These are phyloP conservation scores for Aquatica leii DNA, from an alignment of 2,888 invertebrate species.

Conservation along the genomic window DNA sequence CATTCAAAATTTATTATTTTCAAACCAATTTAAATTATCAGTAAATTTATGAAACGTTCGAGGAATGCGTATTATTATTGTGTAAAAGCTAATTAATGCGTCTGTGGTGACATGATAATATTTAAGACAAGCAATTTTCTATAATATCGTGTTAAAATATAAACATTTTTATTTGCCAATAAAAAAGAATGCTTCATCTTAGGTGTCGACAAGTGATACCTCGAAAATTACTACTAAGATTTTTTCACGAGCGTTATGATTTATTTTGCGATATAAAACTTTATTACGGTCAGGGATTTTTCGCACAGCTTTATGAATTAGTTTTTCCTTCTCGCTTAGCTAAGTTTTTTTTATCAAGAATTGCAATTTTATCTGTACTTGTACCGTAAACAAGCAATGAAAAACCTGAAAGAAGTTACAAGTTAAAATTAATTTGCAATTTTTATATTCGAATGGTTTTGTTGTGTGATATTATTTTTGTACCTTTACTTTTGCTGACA, in stretches of 20 bases:
- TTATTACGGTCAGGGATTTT: constrained; percentile 50
- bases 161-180: constrained; percentile 37
- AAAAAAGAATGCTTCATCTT: constrained; percentile 37
- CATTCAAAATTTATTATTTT: constrained; percentile 6
- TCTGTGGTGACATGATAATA: constrained; percentile 4
- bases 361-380: constrained; percentile 31
- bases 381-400: constrained; percentile 3
- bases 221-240: constrained; percentile 38
- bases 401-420: constrained; percentile 18
- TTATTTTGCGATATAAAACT: constrained; percentile 49
- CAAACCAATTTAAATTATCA: constrained; percentile 8
- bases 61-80: not conserved
- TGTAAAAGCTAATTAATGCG: constrained; percentile 5
- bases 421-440: constrained; percentile 30
- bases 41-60: not conserved
- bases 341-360: constrained; percentile 41
- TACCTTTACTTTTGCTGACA: not conserved
- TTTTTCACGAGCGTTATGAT: constrained; percentile 49
- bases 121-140: constrained; percentile 22
- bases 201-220: constrained; percentile 37
- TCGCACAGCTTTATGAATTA: constrained; percentile 49
- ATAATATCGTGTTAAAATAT: constrained; percentile 33
- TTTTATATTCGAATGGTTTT: constrained; percentile 9
- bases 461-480: not conserved
- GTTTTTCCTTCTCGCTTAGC: constrained; percentile 46